Evolutionary conservation across 2,888 invertebrate species (phyloP), one percentile per base, ranked within the genome.

Genomic region (Callosobruchus maculatus): DNA sequence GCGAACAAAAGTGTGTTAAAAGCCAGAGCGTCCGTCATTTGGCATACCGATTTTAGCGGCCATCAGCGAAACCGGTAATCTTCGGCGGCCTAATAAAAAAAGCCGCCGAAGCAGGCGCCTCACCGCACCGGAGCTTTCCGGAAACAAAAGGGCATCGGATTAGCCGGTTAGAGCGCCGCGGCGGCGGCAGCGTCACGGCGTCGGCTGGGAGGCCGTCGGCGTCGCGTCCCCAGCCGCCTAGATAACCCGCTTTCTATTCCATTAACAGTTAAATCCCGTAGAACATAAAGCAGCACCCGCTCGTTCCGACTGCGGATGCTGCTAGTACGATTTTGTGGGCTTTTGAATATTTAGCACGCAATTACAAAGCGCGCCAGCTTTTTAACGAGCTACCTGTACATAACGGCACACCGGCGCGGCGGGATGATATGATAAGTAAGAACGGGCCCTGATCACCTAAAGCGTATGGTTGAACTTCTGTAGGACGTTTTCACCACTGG

Each of bases 191-290:
- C n/a, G n/a, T n/a, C n/a, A n/a, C n/a, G n/a, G n/a, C 26, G 26
- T 26, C 26, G 26, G 26, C 26, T 26, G 26, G 3, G 26, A 26
- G 26, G 49, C 13, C 49, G 49, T 18, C 18, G 49, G 4, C 49
- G 49, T 18, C 18, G 7, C 49, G 49, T 49, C 18, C 30, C 20
- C 70, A 20, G 30, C 70, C 70, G 18, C 22, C 70, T 22, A 74
- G 77, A 79, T 78, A 79, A 79, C 77, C 78, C 78, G 78, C 79
- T 79, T 79, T 78, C 77, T 79, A 78, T 79, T 79, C 79, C 77
- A 79, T 79, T 79, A 79, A 79, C 79, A 79, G 78, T 79, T 79
- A 78, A 78, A 78, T 70, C 77, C 69, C 73, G 74, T 76, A 72
- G 74, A 77, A 75, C 74, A 78, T 77, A 78, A 78, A 79, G 76